Conservation (phyloP, 2,888 invertebrate genomes). For the Endotricha flammealis region DNA sequence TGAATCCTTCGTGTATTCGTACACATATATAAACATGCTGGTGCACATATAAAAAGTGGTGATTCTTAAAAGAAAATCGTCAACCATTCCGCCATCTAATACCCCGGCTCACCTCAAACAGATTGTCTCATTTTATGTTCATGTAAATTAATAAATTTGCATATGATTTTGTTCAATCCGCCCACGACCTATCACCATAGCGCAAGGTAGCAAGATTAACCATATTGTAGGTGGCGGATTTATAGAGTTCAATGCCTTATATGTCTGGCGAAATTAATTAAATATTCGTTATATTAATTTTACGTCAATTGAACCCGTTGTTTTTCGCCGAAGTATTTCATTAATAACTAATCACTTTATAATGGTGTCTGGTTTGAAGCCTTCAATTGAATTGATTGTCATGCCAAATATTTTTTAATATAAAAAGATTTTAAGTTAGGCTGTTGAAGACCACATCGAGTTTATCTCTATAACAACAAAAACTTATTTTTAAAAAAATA, state of each 20-base stretch:
- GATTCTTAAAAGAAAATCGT: not conserved
- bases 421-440: too few relatives aligned
- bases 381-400: too few relatives aligned
- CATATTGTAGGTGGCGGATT: slow-evolving; percentile 4
- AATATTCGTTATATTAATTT: not conserved
- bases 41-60: not conserved
- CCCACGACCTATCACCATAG: slow-evolving; percentile 4
- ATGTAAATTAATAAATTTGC: slow-evolving; percentile 9
- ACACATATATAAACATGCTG: too few relatives aligned
- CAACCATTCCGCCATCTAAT: too few relatives aligned
- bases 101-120: too few relatives aligned
- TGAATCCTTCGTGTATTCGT: too few relatives aligned
- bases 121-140: slow-evolving; percentile 4
- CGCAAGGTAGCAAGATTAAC: slow-evolving; percentile 3
- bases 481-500: too few relatives aligned
- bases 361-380: too few relatives aligned
- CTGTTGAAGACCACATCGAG: too few relatives aligned
- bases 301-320: not conserved
- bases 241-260: not conserved
- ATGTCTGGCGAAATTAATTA: not conserved
- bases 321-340: not conserved
- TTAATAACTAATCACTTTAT: too few relatives aligned
- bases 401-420: too few relatives aligned
- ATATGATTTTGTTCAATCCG: slow-evolving; percentile 8
- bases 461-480: too few relatives aligned